A percentile compares a stretch with the other conserved stretches of the same genome.
Conservation (phyloP, 2,888 invertebrate genomes). For the Metopia argyrocephala region DNA sequence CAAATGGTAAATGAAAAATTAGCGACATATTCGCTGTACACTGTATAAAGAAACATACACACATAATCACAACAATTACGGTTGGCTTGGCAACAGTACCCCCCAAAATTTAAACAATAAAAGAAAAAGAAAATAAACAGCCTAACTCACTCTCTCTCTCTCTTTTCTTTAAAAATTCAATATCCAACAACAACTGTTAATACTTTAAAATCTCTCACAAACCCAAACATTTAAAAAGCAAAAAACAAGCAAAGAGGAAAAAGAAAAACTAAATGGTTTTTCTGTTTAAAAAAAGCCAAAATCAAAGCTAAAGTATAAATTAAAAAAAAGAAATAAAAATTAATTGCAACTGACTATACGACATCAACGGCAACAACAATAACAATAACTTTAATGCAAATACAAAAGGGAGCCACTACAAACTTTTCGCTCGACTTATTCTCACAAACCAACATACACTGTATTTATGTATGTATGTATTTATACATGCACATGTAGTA, state of each 20-base stretch:
- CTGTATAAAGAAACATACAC: neutral
- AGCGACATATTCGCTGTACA: conserved; percentile 18
- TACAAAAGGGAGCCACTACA: conserved; percentile 16
- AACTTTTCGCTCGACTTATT: conserved; percentile 26
- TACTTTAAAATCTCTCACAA: neutral
- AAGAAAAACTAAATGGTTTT: conserved; percentile 52
- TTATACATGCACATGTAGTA: too few relatives aligned
- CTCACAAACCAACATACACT: conserved; percentile 4
- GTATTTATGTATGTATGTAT: too few relatives aligned
- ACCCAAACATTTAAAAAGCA: neutral
- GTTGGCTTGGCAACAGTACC: conserved; percentile 61
- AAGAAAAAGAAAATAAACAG: neutral
- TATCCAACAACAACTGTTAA: conserved; percentile 42
- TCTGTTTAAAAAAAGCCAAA: conserved; percentile 53
- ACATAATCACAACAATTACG: conserved; percentile 46
- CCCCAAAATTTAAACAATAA: conserved; percentile 35
- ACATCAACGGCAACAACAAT: conserved; percentile 8
- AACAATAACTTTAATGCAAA: neutral
- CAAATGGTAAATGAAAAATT: conserved; percentile 50
- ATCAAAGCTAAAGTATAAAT: conserved; percentile 18
- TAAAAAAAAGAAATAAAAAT: conserved; percentile 24
- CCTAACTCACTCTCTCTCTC: neutral
- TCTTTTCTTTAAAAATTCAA: conserved; percentile 30
- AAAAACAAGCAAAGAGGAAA: neutral
- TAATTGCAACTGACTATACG: conserved; percentile 51